These are phyloP conservation scores for Drosophila subquinaria DNA, from an alignment of 2,888 invertebrate genomes.

Conservation along the genomic window DNA sequence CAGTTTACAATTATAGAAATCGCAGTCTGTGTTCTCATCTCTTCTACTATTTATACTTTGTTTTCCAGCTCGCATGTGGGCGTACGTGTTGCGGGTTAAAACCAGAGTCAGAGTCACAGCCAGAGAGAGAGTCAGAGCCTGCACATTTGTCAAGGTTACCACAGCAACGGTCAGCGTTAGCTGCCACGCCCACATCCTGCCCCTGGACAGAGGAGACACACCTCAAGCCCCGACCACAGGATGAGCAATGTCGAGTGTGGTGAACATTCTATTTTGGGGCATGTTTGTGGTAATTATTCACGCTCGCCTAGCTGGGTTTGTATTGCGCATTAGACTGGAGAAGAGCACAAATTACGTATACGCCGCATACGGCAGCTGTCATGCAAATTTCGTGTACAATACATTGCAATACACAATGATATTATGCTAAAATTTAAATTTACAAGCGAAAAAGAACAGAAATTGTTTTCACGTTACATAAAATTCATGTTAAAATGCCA, in stretches of 20 bases:
- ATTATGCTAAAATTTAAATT: conserved; percentile 14
- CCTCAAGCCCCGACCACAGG: conserved; percentile 18
- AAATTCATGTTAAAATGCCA: conserved; percentile 44
- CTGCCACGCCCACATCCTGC: conserved; percentile 19
- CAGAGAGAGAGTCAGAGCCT: not conserved
- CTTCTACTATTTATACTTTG: not conserved
- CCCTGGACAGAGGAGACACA: conserved; percentile 17
- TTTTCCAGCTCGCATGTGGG: conserved; percentile 30
- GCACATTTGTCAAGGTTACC: conserved; percentile 41
- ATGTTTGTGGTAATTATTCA: conserved; percentile 39
- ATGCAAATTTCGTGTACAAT: conserved; percentile 45
- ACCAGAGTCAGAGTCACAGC: not conserved
- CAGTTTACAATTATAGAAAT: not conserved
- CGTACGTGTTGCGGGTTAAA: conserved; percentile 2
- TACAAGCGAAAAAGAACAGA: conserved; percentile 1
- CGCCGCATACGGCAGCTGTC: conserved; percentile 43
- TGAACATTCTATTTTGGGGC: conserved; percentile 6
- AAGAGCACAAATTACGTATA: conserved; percentile 24
- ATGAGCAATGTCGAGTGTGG: conserved; percentile 6
- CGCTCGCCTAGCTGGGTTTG: conserved; percentile 8
- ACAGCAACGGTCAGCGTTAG: conserved; percentile 20
- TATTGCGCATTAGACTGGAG: conserved; percentile 20
- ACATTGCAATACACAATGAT: conserved; percentile 29
- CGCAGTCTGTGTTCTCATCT: conserved; percentile 3
- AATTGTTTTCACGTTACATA: conserved; percentile 48